Conservation (phyloP, 2,113 vertebrate genomes). For the Eulemur rufifrons region DNA sequence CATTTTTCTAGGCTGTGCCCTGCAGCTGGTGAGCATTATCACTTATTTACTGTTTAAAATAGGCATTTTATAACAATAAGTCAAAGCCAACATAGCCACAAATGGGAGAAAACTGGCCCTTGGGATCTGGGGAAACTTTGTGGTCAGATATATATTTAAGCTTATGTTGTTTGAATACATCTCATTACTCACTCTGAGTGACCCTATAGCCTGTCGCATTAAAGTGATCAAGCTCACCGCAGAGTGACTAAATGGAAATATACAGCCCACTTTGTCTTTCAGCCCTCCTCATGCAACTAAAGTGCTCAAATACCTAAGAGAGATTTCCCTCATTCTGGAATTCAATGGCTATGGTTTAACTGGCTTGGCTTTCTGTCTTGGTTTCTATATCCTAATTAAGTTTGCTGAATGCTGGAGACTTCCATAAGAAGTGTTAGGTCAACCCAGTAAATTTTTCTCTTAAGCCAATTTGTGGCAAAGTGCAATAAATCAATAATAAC, state of each 20-base stretch:
- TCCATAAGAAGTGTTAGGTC: background rate
- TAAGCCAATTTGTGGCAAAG: slow-evolving; percentile 47
- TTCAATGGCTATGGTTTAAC: background rate
- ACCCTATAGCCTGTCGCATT: slow-evolving; percentile 76
- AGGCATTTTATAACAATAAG: slow-evolving; percentile 49
- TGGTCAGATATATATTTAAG: slow-evolving; percentile 77
- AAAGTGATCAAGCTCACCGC: slow-evolving; percentile 83
- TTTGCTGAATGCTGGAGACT: background rate
- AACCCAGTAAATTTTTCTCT: slow-evolving; percentile 15
- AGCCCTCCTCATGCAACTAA: slow-evolving; percentile 68
- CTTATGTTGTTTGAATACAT: slow-evolving; percentile 74
- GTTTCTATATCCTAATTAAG: slow-evolving; percentile 15
- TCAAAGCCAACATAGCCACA: slow-evolving; percentile 28
- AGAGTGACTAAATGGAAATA: slow-evolving; percentile 82
- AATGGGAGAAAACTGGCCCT: slow-evolving; percentile 61
- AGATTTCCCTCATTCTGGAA: slow-evolving; percentile 75
- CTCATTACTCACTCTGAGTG: slow-evolving; percentile 72
- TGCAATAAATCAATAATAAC: background rate
- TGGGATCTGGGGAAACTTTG: slow-evolving; percentile 74
- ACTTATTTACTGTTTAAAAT: slow-evolving; percentile 75
- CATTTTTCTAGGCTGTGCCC: slow-evolving; percentile 59
- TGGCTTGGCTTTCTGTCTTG: background rate
- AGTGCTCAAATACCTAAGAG: slow-evolving; percentile 78
- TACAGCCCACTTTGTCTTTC: slow-evolving; percentile 74
- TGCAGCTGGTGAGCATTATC: slow-evolving; percentile 71